phyloP scores from a whole-genome alignment of 92 coral and sea anemone genomes.

The Epizoanthus stellaris region DNA sequence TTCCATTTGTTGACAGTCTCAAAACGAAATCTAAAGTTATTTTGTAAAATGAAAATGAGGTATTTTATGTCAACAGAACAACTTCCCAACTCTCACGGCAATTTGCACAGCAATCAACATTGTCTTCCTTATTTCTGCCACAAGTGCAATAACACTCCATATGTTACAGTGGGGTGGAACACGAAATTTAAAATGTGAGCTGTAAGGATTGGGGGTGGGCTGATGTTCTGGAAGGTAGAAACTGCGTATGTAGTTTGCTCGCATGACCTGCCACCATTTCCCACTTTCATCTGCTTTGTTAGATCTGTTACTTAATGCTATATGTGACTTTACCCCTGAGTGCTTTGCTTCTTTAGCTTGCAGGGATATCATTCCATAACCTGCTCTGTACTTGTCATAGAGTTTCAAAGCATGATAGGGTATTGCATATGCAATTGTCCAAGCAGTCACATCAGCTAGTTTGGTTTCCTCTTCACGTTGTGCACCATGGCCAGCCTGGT shows the following conservation, averaged over 20 bases:
- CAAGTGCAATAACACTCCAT: conserved; percentile 50
- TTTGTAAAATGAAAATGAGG: too few relatives aligned
- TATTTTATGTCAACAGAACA: conserved; percentile 51
- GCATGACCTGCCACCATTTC: conserved; percentile 71
- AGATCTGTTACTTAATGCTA: conserved; percentile 56
- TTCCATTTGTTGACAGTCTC: too few relatives aligned
- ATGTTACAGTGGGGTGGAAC: conserved; percentile 66
- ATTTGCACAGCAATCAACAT: conserved; percentile 49
- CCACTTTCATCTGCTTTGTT: conserved; percentile 55
- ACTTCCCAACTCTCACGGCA: conserved; percentile 18
- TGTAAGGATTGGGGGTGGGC: conserved; percentile 56
- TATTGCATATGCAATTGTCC: conserved; percentile 66
- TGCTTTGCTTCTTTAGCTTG: conserved; percentile 69
- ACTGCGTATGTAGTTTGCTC: conserved; percentile 64
- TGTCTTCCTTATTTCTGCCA: conserved; percentile 58
- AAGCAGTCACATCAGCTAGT: conserved; percentile 46
- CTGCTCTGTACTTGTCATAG: conserved; percentile 36
- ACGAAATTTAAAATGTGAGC: conserved; percentile 60
- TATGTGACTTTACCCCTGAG: conserved; percentile 56
- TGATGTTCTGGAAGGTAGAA: conserved; percentile 60
- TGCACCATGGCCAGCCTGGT: too few relatives aligned
- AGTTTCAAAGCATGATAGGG: conserved; percentile 55
- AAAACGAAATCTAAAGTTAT: too few relatives aligned
- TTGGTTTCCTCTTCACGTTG: too few relatives aligned
- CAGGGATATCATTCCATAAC: conserved; percentile 65